Base-by-base conservation (phyloP, 2,888 invertebrate genomes). In the Notodonta ziczac region DNA sequence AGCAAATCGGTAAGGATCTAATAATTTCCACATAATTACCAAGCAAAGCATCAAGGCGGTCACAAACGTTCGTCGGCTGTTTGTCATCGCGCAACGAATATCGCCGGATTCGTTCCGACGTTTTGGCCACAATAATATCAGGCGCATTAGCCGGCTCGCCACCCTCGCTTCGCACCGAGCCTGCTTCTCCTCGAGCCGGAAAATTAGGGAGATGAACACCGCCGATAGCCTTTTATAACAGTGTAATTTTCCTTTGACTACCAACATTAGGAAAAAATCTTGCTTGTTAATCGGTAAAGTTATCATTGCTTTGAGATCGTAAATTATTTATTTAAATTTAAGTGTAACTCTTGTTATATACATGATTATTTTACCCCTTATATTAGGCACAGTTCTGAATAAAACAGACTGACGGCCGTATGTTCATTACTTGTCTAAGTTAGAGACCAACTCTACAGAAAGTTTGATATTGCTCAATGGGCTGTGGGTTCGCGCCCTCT, bases 111-210 rank as follows among this genome's bases (percentile, higher is more conserved):
- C 78, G 78, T 85, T 83, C 83, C 84, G 81, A 80, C 84, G 75
- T 84, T 88, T 88, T 82, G 78, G 78, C 81, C 81, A 79, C 84
- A 82, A 84, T 86, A 88, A 83, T 81, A 85, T 84, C 77, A 80
- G 75, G 77, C 78, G 80, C 84, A 87, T 90, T 87, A 89, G 76
- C 71, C 85, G 85, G 77, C 74, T 81, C 82, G 75, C 80, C 85
- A 80, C 87, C 89, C 89, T 77, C 83, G 77, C 72, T 78, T 80
- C 79, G 72, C 72, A 24, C 24, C 70, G 46, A n/a, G 74, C 77
- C 71, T 71, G 65, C 70, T 70, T 75, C 70, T 78, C 73, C 69
- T 69, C 73, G 74, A 81, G 61, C 78, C 81, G 83, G 83, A 85
- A 88, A 89, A 86, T 73, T 81, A 80, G 79, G 78, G 80, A 78